These are phyloP conservation scores for Misgurnus anguillicaudatus DNA, from an alignment of 2,113 vertebrate genomes.

Conservation along the genomic window DNA sequence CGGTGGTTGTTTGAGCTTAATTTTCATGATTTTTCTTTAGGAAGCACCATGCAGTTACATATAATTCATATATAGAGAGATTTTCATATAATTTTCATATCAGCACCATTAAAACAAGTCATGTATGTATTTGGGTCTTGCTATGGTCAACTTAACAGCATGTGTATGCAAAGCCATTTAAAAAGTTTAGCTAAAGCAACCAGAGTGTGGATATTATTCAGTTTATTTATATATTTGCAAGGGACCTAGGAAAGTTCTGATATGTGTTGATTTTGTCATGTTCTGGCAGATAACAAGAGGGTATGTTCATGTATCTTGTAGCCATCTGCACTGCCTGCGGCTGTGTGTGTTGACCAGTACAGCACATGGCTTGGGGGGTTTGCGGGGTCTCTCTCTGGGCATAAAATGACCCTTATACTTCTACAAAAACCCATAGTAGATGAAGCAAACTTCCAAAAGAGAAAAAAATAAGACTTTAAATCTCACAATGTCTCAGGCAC, in stretches of 20 bases:
- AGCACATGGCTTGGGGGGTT: slow-evolving; percentile 6
- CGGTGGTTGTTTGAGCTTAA: slow-evolving; percentile 69
- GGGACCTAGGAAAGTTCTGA: slow-evolving; percentile 46
- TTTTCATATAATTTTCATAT: slow-evolving; percentile 44
- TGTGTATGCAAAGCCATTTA: slow-evolving; percentile 40
- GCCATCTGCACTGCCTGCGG: slow-evolving; percentile 27
- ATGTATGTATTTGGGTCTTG: slow-evolving; percentile 46
- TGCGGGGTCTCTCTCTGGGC: slow-evolving; percentile 1
- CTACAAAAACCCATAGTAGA: slow-evolving; percentile 33
- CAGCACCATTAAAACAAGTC: slow-evolving; percentile 59
- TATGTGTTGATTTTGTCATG: slow-evolving; percentile 56
- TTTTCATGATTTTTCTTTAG: slow-evolving; percentile 60
- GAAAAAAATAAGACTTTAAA: slow-evolving; percentile 24
- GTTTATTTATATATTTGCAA: slow-evolving; percentile 19
- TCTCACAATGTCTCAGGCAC: slow-evolving; percentile 61
- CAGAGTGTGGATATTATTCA: slow-evolving; percentile 20
- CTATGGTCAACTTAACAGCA: slow-evolving; percentile 45
- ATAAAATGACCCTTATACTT: slow-evolving; percentile 3
- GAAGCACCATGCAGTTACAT: slow-evolving; percentile 83
- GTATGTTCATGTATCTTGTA: slow-evolving; percentile 5
- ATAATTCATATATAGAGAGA: slow-evolving; percentile 54
- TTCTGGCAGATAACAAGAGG: slow-evolving; percentile 17
- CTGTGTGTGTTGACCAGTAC: not conserved
- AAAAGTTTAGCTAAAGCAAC: slow-evolving; percentile 35
- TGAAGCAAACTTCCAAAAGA: slow-evolving; percentile 36